Conservation (phyloP, 2,888 invertebrate species). For the Subacronicta megacephala region DNA sequence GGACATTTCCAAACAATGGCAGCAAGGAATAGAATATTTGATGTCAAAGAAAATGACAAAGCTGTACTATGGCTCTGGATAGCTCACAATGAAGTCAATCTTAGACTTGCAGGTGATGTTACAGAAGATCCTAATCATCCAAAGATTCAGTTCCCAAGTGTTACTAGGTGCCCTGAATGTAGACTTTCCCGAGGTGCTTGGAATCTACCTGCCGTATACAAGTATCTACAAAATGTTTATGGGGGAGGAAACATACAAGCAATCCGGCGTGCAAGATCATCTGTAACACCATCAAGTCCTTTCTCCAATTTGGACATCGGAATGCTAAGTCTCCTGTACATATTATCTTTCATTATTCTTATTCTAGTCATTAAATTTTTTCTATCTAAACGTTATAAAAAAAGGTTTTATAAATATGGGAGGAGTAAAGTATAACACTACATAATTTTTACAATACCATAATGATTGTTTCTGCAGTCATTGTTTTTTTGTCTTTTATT, state of each 20-base stretch:
- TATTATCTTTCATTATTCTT: conserved; percentile 93
- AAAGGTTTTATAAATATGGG: conserved; percentile 93
- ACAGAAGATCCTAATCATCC: conserved; percentile 97
- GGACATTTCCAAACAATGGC: conserved; percentile 97
- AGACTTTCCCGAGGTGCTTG: conserved; percentile 88
- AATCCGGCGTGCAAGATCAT: conserved; percentile 60
- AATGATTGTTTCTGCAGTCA: conserved; percentile 17
- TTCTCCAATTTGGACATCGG: conserved; percentile 93
- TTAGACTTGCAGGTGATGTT: conserved; percentile 94
- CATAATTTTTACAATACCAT: conserved; percentile 31
- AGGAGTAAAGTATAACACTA: conserved; percentile 93
- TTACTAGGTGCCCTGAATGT: conserved; percentile 92
- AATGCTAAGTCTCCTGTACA: conserved; percentile 93
- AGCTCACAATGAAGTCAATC: conserved; percentile 98
- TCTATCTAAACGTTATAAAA: conserved; percentile 92
- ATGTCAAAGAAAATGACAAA: conserved; percentile 92
- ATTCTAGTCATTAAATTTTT: conserved; percentile 94
- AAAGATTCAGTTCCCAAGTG: conserved; percentile 96
- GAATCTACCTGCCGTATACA: conserved; percentile 91
- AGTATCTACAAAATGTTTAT: conserved; percentile 90
- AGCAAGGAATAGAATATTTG: conserved; percentile 91
- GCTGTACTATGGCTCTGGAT: conserved; percentile 98
- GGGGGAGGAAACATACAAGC: conserved; percentile 72
- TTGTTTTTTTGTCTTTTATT: conserved; percentile 13
- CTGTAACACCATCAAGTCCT: conserved; percentile 77